These are phyloP conservation scores for Fopius arisanus DNA, from an alignment of 1,140 invertebrate species.

Conservation along the genomic window DNA sequence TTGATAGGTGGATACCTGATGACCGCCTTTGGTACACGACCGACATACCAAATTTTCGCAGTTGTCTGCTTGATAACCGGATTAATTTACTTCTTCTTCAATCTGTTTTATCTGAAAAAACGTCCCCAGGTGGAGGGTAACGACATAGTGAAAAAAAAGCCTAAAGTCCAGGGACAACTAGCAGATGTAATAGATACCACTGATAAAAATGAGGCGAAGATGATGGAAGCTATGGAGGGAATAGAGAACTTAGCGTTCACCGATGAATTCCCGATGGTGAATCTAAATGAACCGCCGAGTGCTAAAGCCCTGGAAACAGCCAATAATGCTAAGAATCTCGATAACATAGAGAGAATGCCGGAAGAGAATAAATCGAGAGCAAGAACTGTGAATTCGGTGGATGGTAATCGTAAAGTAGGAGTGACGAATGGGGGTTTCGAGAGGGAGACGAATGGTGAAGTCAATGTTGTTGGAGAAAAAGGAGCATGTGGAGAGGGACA, in stretches of 20 bases:
- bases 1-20: slow-evolving; percentile 80
- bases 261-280: slow-evolving; percentile 26
- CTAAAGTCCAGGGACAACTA: slow-evolving; percentile 48
- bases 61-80: slow-evolving; percentile 70
- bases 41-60: slow-evolving; percentile 78
- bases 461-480: slow-evolving; percentile 41
- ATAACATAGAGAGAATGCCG: slow-evolving; percentile 51
- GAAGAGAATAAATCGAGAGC: slow-evolving; percentile 30
- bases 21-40: slow-evolving; percentile 75
- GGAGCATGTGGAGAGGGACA: slow-evolving; percentile 24
- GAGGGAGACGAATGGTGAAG: slow-evolving; percentile 45
- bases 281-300: slow-evolving; percentile 10
- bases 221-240: slow-evolving; percentile 13
- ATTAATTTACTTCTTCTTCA: slow-evolving; percentile 75
- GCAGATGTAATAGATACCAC: slow-evolving; percentile 35
- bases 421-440: slow-evolving; percentile 64
- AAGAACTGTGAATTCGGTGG: slow-evolving; percentile 23
- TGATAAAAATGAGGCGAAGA: slow-evolving; percentile 17
- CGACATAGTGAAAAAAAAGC: slow-evolving; percentile 66
- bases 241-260: slow-evolving; percentile 16
- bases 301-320: slow-evolving; percentile 38
- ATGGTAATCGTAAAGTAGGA: slow-evolving; percentile 38
- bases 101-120: slow-evolving; percentile 71
- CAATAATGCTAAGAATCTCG: slow-evolving; percentile 50
- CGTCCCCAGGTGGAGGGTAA: slow-evolving; percentile 61